Base-by-base conservation (phyloP, 2,888 invertebrate species). In the Globia sparganii region DNA sequence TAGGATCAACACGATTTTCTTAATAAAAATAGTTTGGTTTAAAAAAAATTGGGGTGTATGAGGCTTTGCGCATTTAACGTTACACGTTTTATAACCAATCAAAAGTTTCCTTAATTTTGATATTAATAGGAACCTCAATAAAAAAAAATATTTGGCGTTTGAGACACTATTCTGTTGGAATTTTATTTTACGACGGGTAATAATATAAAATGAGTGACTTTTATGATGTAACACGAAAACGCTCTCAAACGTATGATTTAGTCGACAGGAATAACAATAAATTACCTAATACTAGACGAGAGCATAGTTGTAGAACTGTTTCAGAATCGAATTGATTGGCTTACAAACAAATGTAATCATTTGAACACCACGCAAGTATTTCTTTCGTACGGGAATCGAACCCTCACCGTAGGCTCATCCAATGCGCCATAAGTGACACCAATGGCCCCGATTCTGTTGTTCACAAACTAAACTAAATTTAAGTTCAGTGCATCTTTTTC, bases 161-260 rank as follows among this genome's bases (percentile, higher is more conserved):
- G 18, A 11, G 18, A n/a, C 31, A 31, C 18, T 43, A 65, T 18
- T 46, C 21, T 40, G 49, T 53, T 53, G 11, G n/a, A 37, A 11
- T n/a, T 28, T 11, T 8, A 69, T 69, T 76, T 78, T n/a, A 69
- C 25, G 46, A 76, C 53, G 28, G 15, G 9, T 66, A 58, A 65
- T 56, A 46, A 61, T 11, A 43, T 43, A 43, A 43, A 67, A 46
- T 18, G 2, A 25, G 15, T 15, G 56, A 31, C 9, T 28, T 76
- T 76, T 56, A 78, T 37, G 43, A 37, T 34, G 28, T 58, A 5
- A 64, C 18, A 66, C 9, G 37, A 28, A 78, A 58, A 68, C 37
- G 15, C 21, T 46, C 21, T 58, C 34, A 65, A 31, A n/a, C 3
- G 34, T 28, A 34, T 43, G 43, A 64, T 61, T 56, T 72, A 28